Conservation (phyloP, 2,113 vertebrate species). For the Thamnophis sirtalis region DNA sequence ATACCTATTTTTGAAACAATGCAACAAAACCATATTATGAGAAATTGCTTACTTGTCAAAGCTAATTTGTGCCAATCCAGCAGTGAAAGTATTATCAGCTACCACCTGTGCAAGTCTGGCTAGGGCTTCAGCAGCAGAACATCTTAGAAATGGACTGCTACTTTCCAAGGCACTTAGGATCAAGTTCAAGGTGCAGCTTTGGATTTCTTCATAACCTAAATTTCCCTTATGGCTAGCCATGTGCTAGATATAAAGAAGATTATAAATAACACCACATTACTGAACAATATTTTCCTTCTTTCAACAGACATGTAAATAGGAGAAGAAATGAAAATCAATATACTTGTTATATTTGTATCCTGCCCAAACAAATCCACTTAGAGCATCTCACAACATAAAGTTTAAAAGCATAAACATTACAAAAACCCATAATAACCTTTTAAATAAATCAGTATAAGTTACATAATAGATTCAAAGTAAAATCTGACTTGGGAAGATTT, state of each 20-base stretch:
- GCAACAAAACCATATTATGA: background rate
- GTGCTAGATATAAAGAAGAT: slow-evolving; percentile 61
- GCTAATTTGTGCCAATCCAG: slow-evolving; percentile 82
- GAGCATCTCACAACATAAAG: background rate
- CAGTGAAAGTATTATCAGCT: slow-evolving; percentile 79
- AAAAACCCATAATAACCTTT: background rate
- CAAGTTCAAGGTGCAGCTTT: slow-evolving; percentile 72
- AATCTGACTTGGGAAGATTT: background rate
- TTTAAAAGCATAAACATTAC: background rate
- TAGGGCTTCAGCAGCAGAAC: slow-evolving; percentile 83
- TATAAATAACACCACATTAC: background rate
- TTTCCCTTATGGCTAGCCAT: slow-evolving; percentile 67
- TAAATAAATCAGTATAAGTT: background rate
- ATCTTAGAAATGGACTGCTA: slow-evolving; percentile 77
- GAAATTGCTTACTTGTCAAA: slow-evolving; percentile 84
- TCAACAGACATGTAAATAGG: background rate
- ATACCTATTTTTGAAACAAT: background rate
- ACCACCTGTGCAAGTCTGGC: slow-evolving; percentile 83
- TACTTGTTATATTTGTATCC: background rate
- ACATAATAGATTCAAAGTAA: background rate
- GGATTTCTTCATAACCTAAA: slow-evolving; percentile 81
- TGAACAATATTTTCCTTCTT: background rate
- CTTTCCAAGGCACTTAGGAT: slow-evolving; percentile 84
- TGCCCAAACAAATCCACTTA: background rate
- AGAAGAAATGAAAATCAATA: background rate